Percentiles rank a stretch among this genome's conserved stretches.
Evolutionary conservation across 2,888 invertebrate species (phyloP).

Genomic region (Athalia cordata): DNA sequence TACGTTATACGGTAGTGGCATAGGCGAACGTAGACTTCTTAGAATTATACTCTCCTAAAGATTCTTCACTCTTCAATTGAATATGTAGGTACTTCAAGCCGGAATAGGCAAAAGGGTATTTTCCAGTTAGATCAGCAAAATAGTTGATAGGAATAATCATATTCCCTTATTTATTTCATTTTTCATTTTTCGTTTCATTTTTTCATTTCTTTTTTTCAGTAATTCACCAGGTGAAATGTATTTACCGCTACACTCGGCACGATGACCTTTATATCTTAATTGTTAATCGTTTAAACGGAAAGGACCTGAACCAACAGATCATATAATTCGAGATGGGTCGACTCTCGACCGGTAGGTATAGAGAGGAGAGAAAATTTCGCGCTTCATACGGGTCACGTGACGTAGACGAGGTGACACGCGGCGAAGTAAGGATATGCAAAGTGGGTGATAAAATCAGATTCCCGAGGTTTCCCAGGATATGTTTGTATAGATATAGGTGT

Average conservation of each 20-base stretch:
- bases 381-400: neutral
- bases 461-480: slow-evolving; percentile 33
- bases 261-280: slow-evolving; percentile 31
- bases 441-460: slow-evolving; percentile 38
- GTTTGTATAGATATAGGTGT: no score
- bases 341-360: neutral
- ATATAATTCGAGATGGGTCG: neutral
- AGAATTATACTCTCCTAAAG: neutral
- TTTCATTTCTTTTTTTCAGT: no score
- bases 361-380: no score
- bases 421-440: slow-evolving; percentile 35
- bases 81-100: neutral
- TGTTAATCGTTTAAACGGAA: neutral
- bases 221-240: neutral
- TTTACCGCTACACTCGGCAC: slow-evolving; percentile 16
- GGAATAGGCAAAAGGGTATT: neutral
- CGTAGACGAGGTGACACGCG: slow-evolving; percentile 32
- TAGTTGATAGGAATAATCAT: neutral
- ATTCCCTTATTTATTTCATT: no score
- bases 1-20: neutral
- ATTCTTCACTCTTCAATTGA: neutral
- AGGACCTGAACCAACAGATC: neutral
- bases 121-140: neutral
- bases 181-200: no score
- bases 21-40: neutral